Evolutionary conservation across 1,140 invertebrate genomes (phyloP).

Genomic region (Drosophila fuyamai): DNA sequence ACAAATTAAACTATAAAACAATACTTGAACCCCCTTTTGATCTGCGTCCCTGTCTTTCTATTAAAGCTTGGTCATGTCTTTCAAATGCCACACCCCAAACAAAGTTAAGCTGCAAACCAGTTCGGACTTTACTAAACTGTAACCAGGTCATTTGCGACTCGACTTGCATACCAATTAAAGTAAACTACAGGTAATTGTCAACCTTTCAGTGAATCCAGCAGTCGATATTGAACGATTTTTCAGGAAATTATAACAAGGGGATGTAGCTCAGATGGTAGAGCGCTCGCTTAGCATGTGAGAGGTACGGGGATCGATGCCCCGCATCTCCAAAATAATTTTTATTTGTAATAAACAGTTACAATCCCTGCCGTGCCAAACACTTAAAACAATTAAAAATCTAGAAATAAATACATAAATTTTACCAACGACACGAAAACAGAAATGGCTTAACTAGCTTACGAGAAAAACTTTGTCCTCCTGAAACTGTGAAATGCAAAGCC

Average conservation of each 20-base stretch:
- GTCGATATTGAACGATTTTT: conserved; percentile 27
- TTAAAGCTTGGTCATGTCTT: conserved; percentile 27
- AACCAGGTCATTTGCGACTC: conserved; percentile 13
- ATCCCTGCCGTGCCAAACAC: conserved; percentile 54
- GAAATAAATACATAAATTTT: conserved; percentile 76
- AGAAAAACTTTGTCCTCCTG: conserved; percentile 64
- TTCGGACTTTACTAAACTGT: conserved; percentile 33
- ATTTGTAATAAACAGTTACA: conserved; percentile 5
- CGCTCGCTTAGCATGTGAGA: conserved; percentile 94
- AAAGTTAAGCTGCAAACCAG: conserved; percentile 56
- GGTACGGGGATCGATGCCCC: conserved; percentile 93
- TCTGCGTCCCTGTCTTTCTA: not conserved
- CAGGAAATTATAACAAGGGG: conserved; percentile 30
- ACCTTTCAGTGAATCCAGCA: conserved; percentile 1
- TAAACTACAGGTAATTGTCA: conserved; percentile 36
- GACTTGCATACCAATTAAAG: conserved; percentile 44
- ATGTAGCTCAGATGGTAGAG: conserved; percentile 89
- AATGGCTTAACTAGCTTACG: conserved; percentile 67
- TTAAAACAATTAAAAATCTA: conserved; percentile 80
- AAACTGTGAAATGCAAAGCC: conserved; percentile 16
- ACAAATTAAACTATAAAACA: no score
- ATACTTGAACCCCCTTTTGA: not conserved
- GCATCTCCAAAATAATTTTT: conserved; percentile 85
- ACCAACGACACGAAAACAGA: conserved; percentile 28
- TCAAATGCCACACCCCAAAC: conserved; percentile 36